Conservation (phyloP, 2,797 vertebrate genomes). For the Manis crassicaudata region DNA sequence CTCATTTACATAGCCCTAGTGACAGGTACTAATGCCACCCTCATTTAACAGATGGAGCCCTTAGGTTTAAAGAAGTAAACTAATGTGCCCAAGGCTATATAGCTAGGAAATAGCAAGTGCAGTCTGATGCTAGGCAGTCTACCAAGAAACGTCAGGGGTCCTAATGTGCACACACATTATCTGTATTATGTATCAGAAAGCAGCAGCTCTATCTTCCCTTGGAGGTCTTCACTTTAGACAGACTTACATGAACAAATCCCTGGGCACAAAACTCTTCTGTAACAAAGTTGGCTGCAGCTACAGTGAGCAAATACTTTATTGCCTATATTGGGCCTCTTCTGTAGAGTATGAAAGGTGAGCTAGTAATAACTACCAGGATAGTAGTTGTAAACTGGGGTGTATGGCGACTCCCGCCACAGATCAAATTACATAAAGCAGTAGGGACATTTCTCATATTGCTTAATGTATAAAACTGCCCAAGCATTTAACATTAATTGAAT, state of each 20-base stretch:
- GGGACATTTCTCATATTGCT: neutral
- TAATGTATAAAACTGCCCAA: neutral
- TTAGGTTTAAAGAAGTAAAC: neutral
- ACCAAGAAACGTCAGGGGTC: neutral
- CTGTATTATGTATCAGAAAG: neutral
- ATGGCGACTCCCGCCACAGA: neutral
- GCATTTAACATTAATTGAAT: neutral
- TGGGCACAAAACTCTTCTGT: slow-evolving; percentile 21
- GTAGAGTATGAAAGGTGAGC: neutral
- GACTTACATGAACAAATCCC: neutral
- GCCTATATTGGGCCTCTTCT: neutral
- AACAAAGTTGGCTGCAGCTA: slow-evolving; percentile 2
- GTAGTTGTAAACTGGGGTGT: neutral
- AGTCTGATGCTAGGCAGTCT: neutral
- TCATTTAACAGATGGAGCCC: neutral
- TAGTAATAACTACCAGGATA: neutral
- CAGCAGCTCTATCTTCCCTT: neutral
- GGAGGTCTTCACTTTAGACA: slow-evolving; percentile 11
- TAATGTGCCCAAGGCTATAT: neutral
- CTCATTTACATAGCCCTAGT: neutral
- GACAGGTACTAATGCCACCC: neutral
- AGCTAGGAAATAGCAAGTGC: neutral
- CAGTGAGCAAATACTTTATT: neutral
- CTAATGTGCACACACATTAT: neutral
- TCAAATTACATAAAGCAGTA: slow-evolving; percentile 13